Conservation (phyloP, 2,113 vertebrate genomes). For the Urocolius indicus region DNA sequence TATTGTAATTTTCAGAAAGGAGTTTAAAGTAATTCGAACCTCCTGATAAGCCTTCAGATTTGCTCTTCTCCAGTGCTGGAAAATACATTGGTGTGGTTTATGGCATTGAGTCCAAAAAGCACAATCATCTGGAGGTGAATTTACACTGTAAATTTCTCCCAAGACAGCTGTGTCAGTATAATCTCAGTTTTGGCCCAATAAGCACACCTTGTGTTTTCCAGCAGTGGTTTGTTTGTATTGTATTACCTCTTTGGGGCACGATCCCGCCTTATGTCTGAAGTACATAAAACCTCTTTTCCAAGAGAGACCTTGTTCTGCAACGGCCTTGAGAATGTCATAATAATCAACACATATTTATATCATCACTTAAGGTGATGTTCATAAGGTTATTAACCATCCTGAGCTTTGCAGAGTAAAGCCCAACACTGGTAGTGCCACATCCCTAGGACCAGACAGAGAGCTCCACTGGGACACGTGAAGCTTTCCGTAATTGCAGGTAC, state of each 20-base stretch:
- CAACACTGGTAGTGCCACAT: neutral
- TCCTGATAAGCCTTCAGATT: neutral
- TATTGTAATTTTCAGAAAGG: neutral
- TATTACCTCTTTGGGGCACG: neutral
- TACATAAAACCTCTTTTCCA: neutral
- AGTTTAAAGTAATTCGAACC: neutral
- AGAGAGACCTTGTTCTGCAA: neutral
- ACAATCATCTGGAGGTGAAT: neutral
- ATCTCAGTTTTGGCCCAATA: neutral
- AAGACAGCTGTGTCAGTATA: neutral
- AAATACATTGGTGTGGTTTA: neutral
- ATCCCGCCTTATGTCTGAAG: neutral
- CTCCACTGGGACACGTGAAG: neutral
- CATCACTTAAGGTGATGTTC: neutral
- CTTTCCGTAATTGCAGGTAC: neutral
- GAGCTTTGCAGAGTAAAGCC: neutral
- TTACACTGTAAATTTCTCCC: neutral
- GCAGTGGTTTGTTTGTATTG: neutral
- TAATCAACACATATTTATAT: neutral
- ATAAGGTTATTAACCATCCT: neutral
- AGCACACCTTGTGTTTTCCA: neutral
- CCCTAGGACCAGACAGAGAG: rapidly evolving
- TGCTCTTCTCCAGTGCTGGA: neutral
- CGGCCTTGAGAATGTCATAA: neutral
- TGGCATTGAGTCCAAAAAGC: neutral